Conservation (phyloP, 2,797 vertebrate genomes). For the Chromobotia macracanthus region DNA sequence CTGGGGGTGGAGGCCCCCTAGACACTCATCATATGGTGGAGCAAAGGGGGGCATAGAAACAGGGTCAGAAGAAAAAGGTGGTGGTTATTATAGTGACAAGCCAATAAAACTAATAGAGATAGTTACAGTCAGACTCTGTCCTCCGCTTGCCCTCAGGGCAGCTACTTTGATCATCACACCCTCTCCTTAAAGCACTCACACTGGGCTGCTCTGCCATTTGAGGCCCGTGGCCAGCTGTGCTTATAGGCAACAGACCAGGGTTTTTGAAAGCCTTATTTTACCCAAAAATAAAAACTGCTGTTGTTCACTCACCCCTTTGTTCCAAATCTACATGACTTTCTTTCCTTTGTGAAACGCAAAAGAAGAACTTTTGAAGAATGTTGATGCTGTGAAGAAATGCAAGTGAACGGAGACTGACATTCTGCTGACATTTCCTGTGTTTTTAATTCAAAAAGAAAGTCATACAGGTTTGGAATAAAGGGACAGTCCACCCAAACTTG, state of each 20-base stretch:
- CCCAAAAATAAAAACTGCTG: too few relatives aligned
- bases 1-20: constrained; percentile 32
- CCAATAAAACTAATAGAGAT: constrained; percentile 46
- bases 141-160: constrained; percentile 7
- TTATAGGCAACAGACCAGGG: not conserved
- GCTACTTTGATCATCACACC: constrained; percentile 11
- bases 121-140: constrained; percentile 24
- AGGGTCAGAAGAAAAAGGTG: constrained; percentile 37
- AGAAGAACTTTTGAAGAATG: too few relatives aligned
- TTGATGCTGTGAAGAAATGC: too few relatives aligned
- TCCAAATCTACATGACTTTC: too few relatives aligned
- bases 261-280: not conserved
- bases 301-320: too few relatives aligned
- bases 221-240: constrained; percentile 11
- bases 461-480: not conserved
- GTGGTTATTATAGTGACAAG: constrained; percentile 19
- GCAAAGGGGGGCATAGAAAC: constrained; percentile 42
- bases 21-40: constrained; percentile 62
- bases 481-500: not conserved
- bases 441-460: not conserved
- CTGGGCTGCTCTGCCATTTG: not conserved
- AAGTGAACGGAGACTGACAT: not conserved
- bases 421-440: not conserved
- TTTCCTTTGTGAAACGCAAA: too few relatives aligned
- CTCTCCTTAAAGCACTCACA: not conserved